phyloP scores from a whole-genome alignment of 2,888 invertebrate species.

The Hyles lineata region DNA sequence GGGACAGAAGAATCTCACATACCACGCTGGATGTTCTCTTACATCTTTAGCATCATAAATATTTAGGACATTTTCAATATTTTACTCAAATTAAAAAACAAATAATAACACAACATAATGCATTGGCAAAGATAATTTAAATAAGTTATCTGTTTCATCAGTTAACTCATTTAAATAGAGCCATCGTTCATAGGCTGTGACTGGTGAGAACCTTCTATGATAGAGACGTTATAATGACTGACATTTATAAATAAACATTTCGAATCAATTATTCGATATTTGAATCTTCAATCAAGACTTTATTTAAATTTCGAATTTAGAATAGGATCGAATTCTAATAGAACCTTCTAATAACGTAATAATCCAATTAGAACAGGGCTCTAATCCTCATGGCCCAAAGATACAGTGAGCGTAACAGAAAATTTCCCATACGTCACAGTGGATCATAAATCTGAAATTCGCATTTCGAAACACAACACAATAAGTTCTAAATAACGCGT shows the following conservation, averaged over 20 bases:
- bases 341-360: not conserved
- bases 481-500: conserved; percentile 49
- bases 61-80: not conserved
- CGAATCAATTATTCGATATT: not conserved
- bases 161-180: too few relatives aligned
- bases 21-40: not conserved
- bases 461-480: conserved; percentile 50
- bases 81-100: not conserved
- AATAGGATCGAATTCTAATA: not conserved
- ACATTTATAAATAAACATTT: too few relatives aligned
- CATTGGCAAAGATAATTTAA: not conserved
- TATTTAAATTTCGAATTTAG: not conserved
- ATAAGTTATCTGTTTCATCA: not conserved
- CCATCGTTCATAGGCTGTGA: too few relatives aligned
- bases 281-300: not conserved
- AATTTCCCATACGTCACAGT: conserved; percentile 27
- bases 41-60: not conserved
- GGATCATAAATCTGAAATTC: conserved; percentile 40
- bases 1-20: not conserved
- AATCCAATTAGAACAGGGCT: not conserved
- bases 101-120: not conserved
- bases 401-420: conserved; percentile 22
- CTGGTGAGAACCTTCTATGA: too few relatives aligned
- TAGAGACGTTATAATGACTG: too few relatives aligned
- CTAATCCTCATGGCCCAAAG: conserved; percentile 12